Percentiles rank a stretch among this genome's conserved stretches.
Evolutionary conservation across 1,140 invertebrate genomes (phyloP).

Genomic region (Ephestia elutella): DNA sequence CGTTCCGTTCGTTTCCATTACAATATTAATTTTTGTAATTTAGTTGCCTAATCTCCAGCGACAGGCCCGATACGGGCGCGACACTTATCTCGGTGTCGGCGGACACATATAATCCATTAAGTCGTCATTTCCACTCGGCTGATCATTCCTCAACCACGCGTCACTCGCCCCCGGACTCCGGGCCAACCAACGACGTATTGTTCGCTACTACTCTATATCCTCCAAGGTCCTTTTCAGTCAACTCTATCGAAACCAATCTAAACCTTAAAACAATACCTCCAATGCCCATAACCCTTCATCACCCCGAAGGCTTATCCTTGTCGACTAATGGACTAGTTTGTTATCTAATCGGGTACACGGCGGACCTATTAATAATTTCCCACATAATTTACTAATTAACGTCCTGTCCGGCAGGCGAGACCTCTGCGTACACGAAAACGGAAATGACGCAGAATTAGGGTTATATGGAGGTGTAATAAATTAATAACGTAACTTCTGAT

Average conservation of each 20-base stretch:
- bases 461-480: slow-evolving; percentile 27
- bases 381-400: slow-evolving; percentile 67
- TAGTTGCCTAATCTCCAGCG: slow-evolving; percentile 61
- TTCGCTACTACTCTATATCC: slow-evolving; percentile 64
- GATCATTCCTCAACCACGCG: slow-evolving; percentile 69
- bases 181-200: slow-evolving; percentile 48
- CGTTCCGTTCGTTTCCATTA: slow-evolving; percentile 60
- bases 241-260: slow-evolving; percentile 26
- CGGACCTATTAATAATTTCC: slow-evolving; percentile 67
- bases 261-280: slow-evolving; percentile 37
- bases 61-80: slow-evolving; percentile 56
- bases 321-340: slow-evolving; percentile 64
- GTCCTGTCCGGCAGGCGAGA: slow-evolving; percentile 38
- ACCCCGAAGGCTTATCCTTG: slow-evolving; percentile 33
- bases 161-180: slow-evolving; percentile 52
- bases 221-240: slow-evolving; percentile 42
- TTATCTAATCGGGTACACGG: slow-evolving; percentile 67
- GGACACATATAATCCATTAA: slow-evolving; percentile 73
- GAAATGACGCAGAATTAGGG: slow-evolving; percentile 36
- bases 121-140: slow-evolving; percentile 70
- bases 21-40: slow-evolving; percentile 71
- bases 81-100: slow-evolving; percentile 69
- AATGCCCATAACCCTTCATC: slow-evolving; percentile 26
- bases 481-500: slow-evolving; percentile 20
- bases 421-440: slow-evolving; percentile 34